phyloP scores from a whole-genome alignment of 1,140 invertebrate genomes.

The Meloidogyne hapla region DNA sequence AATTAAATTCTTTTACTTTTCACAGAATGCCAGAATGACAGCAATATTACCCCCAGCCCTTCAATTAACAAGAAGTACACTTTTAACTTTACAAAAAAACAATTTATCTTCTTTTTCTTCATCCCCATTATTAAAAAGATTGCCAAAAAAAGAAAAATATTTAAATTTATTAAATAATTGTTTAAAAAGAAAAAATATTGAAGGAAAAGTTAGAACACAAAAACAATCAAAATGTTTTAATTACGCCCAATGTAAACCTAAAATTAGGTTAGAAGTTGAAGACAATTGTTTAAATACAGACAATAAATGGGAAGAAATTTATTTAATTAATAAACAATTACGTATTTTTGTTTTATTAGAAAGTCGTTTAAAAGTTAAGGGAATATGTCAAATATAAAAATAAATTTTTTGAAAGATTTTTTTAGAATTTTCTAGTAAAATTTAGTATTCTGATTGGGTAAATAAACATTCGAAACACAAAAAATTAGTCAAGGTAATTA shows the following conservation, averaged over 20 bases:
- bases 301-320: neutral
- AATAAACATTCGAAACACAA: too few relatives aligned
- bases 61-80: neutral
- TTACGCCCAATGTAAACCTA: slow-evolving; percentile 13
- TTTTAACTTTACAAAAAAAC: slow-evolving; percentile 11
- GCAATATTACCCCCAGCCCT: neutral
- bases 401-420: neutral
- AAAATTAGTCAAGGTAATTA: too few relatives aligned
- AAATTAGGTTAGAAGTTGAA: slow-evolving; percentile 7
- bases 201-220: slow-evolving; percentile 9
- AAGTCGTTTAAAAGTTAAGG: neutral
- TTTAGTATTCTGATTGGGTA: too few relatives aligned
- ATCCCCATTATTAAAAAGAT: neutral
- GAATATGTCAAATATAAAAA: neutral
- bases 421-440: too few relatives aligned
- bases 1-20: neutral
- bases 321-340: neutral
- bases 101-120: slow-evolving; percentile 7
- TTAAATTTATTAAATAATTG: slow-evolving; percentile 13
- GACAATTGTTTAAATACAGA: slow-evolving; percentile 14
- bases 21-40: neutral
- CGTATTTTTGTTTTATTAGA: slow-evolving; percentile 1
- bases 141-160: slow-evolving; percentile 12
- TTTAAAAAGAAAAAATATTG: slow-evolving; percentile 6
- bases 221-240: slow-evolving; percentile 26